Evolutionary conservation across 2,113 vertebrate species (phyloP), one percentile per base, ranked within the genome.

Genomic region (Gobio gobio): DNA sequence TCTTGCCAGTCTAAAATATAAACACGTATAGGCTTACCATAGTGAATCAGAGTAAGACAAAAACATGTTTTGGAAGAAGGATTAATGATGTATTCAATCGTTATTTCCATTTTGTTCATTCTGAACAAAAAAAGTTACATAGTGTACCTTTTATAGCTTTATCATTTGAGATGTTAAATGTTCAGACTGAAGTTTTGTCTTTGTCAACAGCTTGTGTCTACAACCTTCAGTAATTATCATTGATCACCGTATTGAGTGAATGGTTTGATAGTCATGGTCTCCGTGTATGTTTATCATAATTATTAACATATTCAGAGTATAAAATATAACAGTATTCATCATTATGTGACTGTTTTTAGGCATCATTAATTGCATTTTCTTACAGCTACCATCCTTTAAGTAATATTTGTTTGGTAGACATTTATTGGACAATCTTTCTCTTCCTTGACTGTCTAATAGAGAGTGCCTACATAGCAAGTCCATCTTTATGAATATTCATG

Each of bases 401-500:
- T 33, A 18, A 68, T 3, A 68, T 68, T 70, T 40, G 20, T 70
- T 70, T 43, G 36, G 18, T 70, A 14, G 59, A 14, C 54, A 8
- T 56, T 56, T 56, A 49, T 22, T 56, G 54, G 7, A 49, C n/a
- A 12, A 43, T 70, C 18, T 43, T 70, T 43, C 33, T 12, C 66
- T 22, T 70, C 33, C 18, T 70, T 43, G 36, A 43, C 66, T 70
- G 16, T 63, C 24, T 1, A 47, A 40, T 40, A 70, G 4, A 22
- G 16, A 33, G 45, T 26, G 2, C 73, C 47, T 36, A 18, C 47
- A 54, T 40, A 40, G 8, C 10, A 36, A 33, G 10, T 56, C 29
- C 51, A 78, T 40, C 33, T 59, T 56, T 9, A 40, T 78, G 12
- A 78, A 78, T 78, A 78, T 78, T 59, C 76, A 78, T 43, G 33